Percentiles rank a stretch among this genome's conserved stretches.
Evolutionary conservation across 1,140 invertebrate species (phyloP).

Genomic region (Drosophila watanabei): DNA sequence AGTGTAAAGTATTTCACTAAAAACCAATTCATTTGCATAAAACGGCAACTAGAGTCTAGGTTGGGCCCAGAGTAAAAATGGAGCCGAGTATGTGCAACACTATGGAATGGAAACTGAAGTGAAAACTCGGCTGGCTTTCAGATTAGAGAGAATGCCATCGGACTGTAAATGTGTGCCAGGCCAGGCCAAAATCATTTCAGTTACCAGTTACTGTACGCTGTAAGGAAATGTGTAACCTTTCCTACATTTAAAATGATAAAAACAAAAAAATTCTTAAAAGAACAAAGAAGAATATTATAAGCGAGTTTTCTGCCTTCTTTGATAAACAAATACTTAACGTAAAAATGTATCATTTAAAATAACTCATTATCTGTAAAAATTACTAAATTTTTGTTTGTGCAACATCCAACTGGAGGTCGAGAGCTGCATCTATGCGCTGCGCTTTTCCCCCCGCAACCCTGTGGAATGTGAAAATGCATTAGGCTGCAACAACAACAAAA

Average conservation of each 20-base stretch:
- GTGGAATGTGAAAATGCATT: constrained; percentile 76
- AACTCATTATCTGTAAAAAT: neutral
- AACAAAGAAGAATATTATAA: no score
- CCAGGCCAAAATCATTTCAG: constrained; percentile 17
- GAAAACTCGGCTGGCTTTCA: constrained; percentile 30
- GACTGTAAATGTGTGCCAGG: constrained; percentile 14
- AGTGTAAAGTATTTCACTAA: constrained; percentile 81
- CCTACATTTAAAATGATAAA: no score
- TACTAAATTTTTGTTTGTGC: neutral
- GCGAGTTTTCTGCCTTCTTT: neutral
- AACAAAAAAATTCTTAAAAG: neutral
- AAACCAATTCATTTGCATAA: constrained; percentile 84
- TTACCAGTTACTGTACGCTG: constrained; percentile 17
- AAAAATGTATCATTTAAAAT: no score
- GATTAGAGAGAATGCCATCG: constrained; percentile 68
- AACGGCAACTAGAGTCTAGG: constrained; percentile 66
- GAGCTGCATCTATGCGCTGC: constrained; percentile 45
- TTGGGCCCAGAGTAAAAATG: constrained; percentile 25
- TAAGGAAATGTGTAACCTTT: neutral
- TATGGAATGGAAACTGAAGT: constrained; percentile 25
- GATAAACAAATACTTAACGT: neutral
- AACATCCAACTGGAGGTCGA: neutral
- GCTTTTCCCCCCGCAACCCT: neutral
- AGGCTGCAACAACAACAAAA: constrained; percentile 49
- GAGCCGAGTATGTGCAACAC: constrained; percentile 21